Conservation (phyloP, 2,888 invertebrate genomes). For the Odontocerum albicorne region DNA sequence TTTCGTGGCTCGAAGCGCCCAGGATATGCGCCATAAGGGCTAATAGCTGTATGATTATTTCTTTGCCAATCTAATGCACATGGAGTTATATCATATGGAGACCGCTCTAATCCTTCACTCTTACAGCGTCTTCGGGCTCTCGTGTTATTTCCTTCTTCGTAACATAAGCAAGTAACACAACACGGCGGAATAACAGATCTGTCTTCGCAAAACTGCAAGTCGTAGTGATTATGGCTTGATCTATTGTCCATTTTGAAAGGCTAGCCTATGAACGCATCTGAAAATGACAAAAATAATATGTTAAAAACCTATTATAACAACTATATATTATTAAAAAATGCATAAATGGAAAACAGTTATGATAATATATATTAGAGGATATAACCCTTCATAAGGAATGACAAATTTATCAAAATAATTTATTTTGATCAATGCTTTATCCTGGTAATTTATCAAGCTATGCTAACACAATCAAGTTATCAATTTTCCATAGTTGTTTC, state of each 20-base stretch:
- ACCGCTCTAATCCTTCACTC: slow-evolving; percentile 55
- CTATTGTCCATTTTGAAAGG: slow-evolving; percentile 20
- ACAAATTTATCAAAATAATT: background rate
- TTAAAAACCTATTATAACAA: background rate
- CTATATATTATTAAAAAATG: background rate
- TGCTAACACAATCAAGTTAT: too few relatives aligned
- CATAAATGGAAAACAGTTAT: too few relatives aligned
- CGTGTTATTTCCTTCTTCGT: slow-evolving; percentile 17
- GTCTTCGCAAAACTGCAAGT: slow-evolving; percentile 15
- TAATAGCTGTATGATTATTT: background rate
- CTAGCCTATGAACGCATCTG: slow-evolving; percentile 19
- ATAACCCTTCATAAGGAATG: background rate
- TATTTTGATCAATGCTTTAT: too few relatives aligned
- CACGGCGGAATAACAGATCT: slow-evolving; percentile 13
- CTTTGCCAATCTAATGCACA: slow-evolving; percentile 13
- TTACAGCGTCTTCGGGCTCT: slow-evolving; percentile 52
- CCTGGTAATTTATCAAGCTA: too few relatives aligned
- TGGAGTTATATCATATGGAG: slow-evolving; percentile 48
- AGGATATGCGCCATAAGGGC: background rate
- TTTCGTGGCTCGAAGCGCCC: slow-evolving; percentile 15
- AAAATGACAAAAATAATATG: slow-evolving; percentile 5
- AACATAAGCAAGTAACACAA: slow-evolving; percentile 25
- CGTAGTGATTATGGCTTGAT: slow-evolving; percentile 11
- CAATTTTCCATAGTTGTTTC: too few relatives aligned
- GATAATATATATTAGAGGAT: background rate